Percentiles rank a stretch among this genome's conserved stretches.
These are phyloP conservation scores for Labroides dimidiatus DNA, from an alignment of 2,797 vertebrate species.

Conservation along the genomic window DNA sequence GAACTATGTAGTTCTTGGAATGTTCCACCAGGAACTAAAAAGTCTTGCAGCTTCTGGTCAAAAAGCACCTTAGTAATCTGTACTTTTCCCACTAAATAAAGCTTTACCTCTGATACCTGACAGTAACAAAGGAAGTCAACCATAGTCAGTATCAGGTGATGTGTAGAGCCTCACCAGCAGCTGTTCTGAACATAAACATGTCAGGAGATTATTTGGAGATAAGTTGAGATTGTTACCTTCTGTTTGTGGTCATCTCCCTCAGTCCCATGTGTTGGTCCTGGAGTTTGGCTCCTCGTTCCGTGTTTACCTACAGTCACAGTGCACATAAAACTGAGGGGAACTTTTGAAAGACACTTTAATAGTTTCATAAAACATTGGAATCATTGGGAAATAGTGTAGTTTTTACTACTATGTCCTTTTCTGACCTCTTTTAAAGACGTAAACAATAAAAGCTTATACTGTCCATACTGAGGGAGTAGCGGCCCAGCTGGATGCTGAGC, in stretches of 20 bases:
- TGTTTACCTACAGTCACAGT: constrained; percentile 15
- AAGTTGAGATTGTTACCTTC: constrained; percentile 13
- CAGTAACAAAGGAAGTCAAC: too few relatives aligned
- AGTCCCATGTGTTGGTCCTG: neutral
- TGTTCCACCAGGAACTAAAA: too few relatives aligned
- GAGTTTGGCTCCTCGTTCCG: neutral
- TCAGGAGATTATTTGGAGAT: neutral
- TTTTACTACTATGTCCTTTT: constrained; percentile 13
- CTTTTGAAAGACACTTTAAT: neutral
- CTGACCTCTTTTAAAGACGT: neutral
- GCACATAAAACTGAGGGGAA: neutral
- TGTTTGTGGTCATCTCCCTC: neutral
- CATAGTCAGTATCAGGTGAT: too few relatives aligned
- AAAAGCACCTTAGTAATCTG: too few relatives aligned
- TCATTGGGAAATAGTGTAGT: neutral
- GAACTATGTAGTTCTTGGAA: too few relatives aligned
- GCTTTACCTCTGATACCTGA: too few relatives aligned
- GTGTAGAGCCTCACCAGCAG: too few relatives aligned
- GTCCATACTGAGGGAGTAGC: constrained; percentile 55
- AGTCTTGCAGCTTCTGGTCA: too few relatives aligned
- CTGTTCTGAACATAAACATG: neutral
- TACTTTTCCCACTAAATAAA: too few relatives aligned
- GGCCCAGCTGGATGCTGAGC: constrained; percentile 86
- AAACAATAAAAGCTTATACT: neutral
- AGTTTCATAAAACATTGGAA: neutral